Conservation (phyloP, 2,797 vertebrate genomes). For the Gambusia yucatana region DNA sequence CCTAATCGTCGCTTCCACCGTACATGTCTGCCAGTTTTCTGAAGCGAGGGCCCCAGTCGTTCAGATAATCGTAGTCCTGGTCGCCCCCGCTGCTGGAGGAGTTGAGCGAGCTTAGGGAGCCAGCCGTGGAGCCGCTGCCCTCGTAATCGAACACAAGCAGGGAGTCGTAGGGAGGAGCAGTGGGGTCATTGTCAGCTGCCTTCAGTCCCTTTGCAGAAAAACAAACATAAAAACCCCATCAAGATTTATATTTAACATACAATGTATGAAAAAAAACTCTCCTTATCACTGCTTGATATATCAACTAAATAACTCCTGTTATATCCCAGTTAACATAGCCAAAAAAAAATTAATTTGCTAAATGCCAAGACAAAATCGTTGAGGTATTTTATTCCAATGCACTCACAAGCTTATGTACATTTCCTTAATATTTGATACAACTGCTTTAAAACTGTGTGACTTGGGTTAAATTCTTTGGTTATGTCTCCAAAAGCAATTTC, state of each 20-base stretch:
- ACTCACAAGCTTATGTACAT: not conserved
- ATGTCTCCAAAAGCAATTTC: not conserved
- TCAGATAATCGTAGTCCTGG: slow-evolving; percentile 99
- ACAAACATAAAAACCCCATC: not conserved
- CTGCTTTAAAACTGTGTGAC: not conserved
- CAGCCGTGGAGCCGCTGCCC: slow-evolving; percentile 95
- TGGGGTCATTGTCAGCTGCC: slow-evolving; percentile 97
- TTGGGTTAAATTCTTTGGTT: not conserved
- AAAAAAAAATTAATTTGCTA: not conserved
- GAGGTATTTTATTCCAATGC: not conserved
- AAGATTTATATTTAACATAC: not conserved
- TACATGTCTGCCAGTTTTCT: slow-evolving; percentile 99
- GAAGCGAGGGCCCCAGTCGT: slow-evolving; percentile 98
- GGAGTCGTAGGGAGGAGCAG: slow-evolving; percentile 96
- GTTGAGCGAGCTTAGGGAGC: slow-evolving; percentile 97
- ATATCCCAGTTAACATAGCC: not conserved
- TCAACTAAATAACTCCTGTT: not conserved
- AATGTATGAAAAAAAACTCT: not conserved
- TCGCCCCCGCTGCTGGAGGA: slow-evolving; percentile 97
- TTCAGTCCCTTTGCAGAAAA: slow-evolving; percentile 88
- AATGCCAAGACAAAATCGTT: not conserved
- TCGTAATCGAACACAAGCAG: slow-evolving; percentile 99
- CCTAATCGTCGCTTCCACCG: slow-evolving; percentile 92
- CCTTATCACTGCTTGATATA: not conserved
- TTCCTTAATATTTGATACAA: not conserved